Evolutionary conservation across 2,797 vertebrate species (phyloP), one percentile per base, ranked within the genome.

Genomic region (Myotis vivesi): DNA sequence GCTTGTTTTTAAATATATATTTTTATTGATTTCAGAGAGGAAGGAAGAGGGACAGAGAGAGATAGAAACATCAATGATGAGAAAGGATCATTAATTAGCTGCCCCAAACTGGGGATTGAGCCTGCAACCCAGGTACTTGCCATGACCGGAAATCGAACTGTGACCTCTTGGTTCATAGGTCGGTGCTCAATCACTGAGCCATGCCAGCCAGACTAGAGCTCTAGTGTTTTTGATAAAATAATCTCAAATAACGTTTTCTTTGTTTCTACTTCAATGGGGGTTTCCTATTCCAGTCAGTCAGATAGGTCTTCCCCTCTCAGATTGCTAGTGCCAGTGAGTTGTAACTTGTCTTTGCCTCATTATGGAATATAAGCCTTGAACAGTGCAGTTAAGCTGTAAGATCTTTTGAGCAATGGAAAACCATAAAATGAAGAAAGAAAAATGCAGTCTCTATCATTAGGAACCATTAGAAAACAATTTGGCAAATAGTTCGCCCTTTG

Each of bases 331-430:
- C 12, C 3, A 7, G 62, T 69, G 41, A 91, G 8, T 66, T 73
- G 23, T 68, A 80, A 66, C 41, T 93, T 94, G 30, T 89, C 53
- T 89, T 87, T 84, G 53, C 6, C 23, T 94, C 57, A 53, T 83
- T 22, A 44, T 49, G 2, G 5, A 17, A 51, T 92, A 72, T 38
- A 38, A n/a, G n/a, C 10, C 59, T 44, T 55, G 38, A 19, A 17
- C 33, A 51, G 17, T 59, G 13, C 36, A 49, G 49, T 41, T 72
- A 64, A 93, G 36, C 28, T 28, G 7, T 46, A 75, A 84, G n/a
- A 49, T 57, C 6, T 69, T 85, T 79, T 87, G 11, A 85, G 68
- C 16, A 79, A 77, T 30, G 38, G 28, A 86, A 94, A 92, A 89
- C 6, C 23, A 79, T 19, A 85, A 77, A 88, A 79, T 9, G 76